phyloP scores from a whole-genome alignment of 2,113 vertebrate genomes.

The Notechis scutatus region DNA sequence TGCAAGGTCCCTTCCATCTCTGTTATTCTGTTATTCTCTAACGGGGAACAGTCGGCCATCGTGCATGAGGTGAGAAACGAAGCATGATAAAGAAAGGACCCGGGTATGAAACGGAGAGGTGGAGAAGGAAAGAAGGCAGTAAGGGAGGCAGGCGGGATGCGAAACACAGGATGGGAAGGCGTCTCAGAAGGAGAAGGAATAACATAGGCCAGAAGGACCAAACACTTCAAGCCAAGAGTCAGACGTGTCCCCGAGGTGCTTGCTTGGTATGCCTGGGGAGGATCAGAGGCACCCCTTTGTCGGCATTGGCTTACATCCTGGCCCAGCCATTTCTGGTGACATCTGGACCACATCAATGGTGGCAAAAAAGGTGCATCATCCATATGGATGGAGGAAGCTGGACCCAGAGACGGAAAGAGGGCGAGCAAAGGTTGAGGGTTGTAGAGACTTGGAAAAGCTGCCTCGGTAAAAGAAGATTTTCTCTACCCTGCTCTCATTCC shows the following conservation, averaged over 20 bases:
- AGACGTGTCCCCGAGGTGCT: too few species aligned
- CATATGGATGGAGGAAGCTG: not conserved
- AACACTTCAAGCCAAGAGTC: not conserved
- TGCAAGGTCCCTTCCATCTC: not conserved
- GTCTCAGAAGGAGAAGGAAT: not conserved
- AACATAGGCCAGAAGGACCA: not conserved
- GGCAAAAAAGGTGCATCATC: not conserved
- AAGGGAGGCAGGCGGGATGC: not conserved
- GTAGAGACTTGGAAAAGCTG: not conserved
- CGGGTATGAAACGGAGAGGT: not conserved
- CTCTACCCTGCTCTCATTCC: not conserved
- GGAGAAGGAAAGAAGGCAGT: not conserved
- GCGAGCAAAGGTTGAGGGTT: not conserved
- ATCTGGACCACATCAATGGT: too few species aligned
- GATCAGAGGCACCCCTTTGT: not conserved
- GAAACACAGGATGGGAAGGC: not conserved
- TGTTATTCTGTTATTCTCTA: not conserved
- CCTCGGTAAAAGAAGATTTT: not conserved
- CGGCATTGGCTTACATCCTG: not conserved
- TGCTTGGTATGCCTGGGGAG: not conserved
- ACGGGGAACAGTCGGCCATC: not conserved
- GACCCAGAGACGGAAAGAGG: not conserved
- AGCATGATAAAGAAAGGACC: not conserved
- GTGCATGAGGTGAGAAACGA: not conserved
- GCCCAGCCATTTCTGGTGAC: not conserved